These are phyloP conservation scores for Leptinotarsa lineolata DNA, from an alignment of 1,140 invertebrate species.

Conservation along the genomic window DNA sequence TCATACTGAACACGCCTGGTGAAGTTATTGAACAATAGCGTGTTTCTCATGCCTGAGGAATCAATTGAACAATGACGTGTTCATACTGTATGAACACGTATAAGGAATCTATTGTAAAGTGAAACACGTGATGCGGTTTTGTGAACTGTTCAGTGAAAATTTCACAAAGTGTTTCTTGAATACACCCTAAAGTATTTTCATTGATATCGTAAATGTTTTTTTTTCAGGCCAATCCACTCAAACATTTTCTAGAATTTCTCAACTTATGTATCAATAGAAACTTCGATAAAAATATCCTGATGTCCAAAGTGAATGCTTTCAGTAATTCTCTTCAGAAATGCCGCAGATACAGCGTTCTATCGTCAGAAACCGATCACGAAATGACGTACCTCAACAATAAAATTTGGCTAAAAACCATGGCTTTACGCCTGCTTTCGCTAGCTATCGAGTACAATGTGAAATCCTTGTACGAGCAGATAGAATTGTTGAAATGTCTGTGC, in stretches of 20 bases:
- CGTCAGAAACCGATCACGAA: constrained; percentile 47
- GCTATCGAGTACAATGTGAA: constrained; percentile 60
- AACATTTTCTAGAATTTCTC: constrained; percentile 60
- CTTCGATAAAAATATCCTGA: constrained; percentile 38
- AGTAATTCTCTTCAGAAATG: constrained; percentile 37
- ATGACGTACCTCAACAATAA: constrained; percentile 49
- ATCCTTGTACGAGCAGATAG: constrained; percentile 61
- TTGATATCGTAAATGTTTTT: constrained; percentile 12
- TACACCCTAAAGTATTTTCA: too few species aligned
- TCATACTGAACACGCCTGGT: too few species aligned
- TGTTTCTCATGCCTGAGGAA: too few species aligned
- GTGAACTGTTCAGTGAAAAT: too few species aligned
- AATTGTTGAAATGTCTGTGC: constrained; percentile 33
- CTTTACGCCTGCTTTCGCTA: constrained; percentile 60
- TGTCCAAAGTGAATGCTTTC: constrained; percentile 42
- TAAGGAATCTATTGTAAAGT: too few species aligned
- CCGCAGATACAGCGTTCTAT: constrained; percentile 45
- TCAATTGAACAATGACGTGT: too few species aligned
- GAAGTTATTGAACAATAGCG: too few species aligned
- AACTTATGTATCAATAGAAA: constrained; percentile 50
- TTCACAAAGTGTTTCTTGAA: too few species aligned
- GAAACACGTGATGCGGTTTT: too few species aligned
- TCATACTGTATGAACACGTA: too few species aligned
- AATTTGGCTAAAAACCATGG: constrained; percentile 63
- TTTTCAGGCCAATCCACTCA: constrained; percentile 64